Evolutionary conservation across 2,888 invertebrate genomes (phyloP), one percentile per base, ranked within the genome.

Genomic region (Masnerella sp.): DNA sequence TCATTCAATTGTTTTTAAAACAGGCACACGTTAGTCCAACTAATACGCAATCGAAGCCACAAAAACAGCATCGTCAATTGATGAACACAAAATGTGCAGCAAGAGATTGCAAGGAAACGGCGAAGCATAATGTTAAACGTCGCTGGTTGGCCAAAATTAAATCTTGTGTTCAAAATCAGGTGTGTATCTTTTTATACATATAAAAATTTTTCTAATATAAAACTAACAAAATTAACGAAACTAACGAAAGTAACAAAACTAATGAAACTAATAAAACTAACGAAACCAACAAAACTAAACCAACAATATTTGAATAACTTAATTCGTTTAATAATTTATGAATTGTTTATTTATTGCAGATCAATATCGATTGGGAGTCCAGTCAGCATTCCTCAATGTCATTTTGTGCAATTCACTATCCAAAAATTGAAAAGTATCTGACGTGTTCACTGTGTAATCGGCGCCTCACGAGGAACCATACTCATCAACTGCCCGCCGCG

Each of bases 371-470:
- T 71, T 88, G 87, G 86, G 88, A 88, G 45, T 87, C 88, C 47
- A 83, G 81, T 74, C 87, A 85, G 40, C 87, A 86, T 54, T 83
- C 86, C 9, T 84, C 86, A 8, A 83, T 85, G 81, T 82, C 85
- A 5, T 85, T 86, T 58, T 87, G 95, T 85, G 90, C 89, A 18
- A 89, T 89, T 68, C 95, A 95, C 88, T 91, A 93, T 86, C 89
- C 91, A 15, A 90, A 90, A 73, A 90, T 95, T 30, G 92, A 93
- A 73, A 93, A 93, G 84, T 91, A 93, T 52, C 91, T 94, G 88
- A 91, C 92, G 1, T 96, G 95, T 87, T 92, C 91, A 1, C 90
- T 95, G 76, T 96, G 95, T 85, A 92, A 92, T 74, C 90, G 95
- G 9, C 90, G 93, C 47, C 89, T 95, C 81, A 93, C 93, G 77